Base-by-base conservation (phyloP, 2,113 vertebrate genomes). In the Coptodon rendalli region DNA sequence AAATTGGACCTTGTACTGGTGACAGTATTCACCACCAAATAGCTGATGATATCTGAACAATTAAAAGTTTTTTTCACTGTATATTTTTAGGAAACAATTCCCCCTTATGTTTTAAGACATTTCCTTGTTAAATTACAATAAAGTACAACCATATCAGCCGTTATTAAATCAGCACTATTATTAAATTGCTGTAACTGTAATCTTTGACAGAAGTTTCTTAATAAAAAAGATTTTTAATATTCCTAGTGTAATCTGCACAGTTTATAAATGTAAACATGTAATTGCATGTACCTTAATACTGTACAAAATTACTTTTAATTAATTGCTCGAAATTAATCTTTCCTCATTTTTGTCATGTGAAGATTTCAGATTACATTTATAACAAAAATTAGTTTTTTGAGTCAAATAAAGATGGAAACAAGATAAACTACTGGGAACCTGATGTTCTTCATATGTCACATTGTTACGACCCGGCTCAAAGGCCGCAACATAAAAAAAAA, bases 191-290 rank as follows among this genome's bases (percentile, higher is more conserved):
- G n/a, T 0, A 12, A 54, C 52, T 19, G 48, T 56, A 27, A 13
- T 14, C 2, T 8, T 40, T 24, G 14, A 50, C 3, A 78, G 45
- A 50, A n/a, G 16, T 19, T 31, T 50, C 24, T 8, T 78, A 31
- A 13, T 76, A 17, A 76, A 76, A 76, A 27, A 0, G 2, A 11
- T 2, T 73, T 73, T 8, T 29, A 78, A 31, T n/a, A 19, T 78
- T 31, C 14, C 43, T 0, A 0, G 0, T 13, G 45, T 31, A 31
- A 1, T 31, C 1, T 13, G 71, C 45, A 78, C 45, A 34, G 27
- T 78, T 78, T 31, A 50, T 2, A 31, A 19, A 6, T 78, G 6
- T 78, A 50, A 52, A 12, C 29, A 9, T 52, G 27, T 9, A 4
- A 76, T 0, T 29, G 1, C 14, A 11, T 0, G 36, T 1, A 71